Evolutionary conservation across 2,888 invertebrate genomes (phyloP).

Genomic region (Chymomyza amoena): DNA sequence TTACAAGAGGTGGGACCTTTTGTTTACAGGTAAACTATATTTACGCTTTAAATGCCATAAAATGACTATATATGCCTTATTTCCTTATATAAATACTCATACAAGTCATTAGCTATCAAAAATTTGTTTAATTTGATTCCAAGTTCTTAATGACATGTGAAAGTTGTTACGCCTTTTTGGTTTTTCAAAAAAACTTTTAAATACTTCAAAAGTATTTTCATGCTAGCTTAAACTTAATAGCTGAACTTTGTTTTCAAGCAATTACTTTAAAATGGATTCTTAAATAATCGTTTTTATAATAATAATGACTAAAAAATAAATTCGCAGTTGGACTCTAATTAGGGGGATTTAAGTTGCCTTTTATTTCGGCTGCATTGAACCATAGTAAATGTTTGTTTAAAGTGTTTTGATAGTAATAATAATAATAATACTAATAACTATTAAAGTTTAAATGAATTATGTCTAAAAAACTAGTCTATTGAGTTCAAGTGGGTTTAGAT

Average conservation of each 20-base stretch:
- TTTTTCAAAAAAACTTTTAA: slow-evolving; percentile 20
- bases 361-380: too few species aligned
- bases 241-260: slow-evolving; percentile 52
- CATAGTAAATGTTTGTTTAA: too few species aligned
- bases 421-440: too few species aligned
- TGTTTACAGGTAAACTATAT: slow-evolving; percentile 86
- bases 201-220: slow-evolving; percentile 39
- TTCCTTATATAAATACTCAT: not conserved
- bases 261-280: slow-evolving; percentile 32
- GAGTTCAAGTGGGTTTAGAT: too few species aligned
- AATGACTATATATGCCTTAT: not conserved
- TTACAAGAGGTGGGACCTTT: slow-evolving; percentile 91
- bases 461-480: too few species aligned
- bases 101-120: not conserved
- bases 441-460: too few species aligned
- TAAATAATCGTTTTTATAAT: not conserved
- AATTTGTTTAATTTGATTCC: not conserved
- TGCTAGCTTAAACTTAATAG: slow-evolving; percentile 38
- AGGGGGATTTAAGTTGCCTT: not conserved
- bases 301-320: not conserved
- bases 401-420: too few species aligned
- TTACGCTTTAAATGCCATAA: not conserved
- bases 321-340: slow-evolving; percentile 39
- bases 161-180: slow-evolving; percentile 53
- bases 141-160: slow-evolving; percentile 11